A percentile compares a stretch with the other conserved stretches of the same genome.
These are phyloP conservation scores for Caenorhabditis wallacei DNA, from an alignment of 2,888 invertebrate species.

Conservation along the genomic window DNA sequence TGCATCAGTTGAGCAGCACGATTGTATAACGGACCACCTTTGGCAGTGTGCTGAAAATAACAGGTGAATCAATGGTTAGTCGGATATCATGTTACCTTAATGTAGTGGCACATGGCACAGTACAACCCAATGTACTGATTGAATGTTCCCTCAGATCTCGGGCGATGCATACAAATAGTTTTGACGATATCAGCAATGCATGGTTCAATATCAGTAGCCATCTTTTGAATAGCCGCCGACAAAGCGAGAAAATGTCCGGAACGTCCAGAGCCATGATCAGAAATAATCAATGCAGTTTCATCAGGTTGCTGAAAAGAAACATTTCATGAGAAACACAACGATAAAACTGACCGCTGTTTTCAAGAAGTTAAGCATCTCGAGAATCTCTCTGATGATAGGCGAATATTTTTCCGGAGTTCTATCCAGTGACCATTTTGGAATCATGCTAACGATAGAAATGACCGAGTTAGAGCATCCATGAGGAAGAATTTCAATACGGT, in stretches of 20 bases:
- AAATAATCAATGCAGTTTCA: conserved; percentile 32
- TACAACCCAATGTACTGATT: conserved; percentile 41
- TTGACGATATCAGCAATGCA: conserved; percentile 31
- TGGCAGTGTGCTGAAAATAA: too few relatives aligned
- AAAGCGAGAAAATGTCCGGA: conserved; percentile 43
- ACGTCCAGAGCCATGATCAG: conserved; percentile 40
- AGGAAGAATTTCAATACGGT: conserved; percentile 43
- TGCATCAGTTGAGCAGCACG: too few relatives aligned
- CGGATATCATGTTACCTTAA: conserved; percentile 14
- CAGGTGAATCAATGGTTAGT: not conserved
- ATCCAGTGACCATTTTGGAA: conserved; percentile 38
- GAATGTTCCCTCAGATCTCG: conserved; percentile 32
- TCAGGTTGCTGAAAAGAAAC: conserved; percentile 25
- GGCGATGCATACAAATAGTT: conserved; percentile 35
- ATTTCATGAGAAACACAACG: not conserved
- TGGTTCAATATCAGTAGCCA: conserved; percentile 35
- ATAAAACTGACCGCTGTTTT: conserved; percentile 3
- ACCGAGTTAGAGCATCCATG: conserved; percentile 47
- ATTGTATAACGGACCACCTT: too few relatives aligned
- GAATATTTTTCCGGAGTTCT: conserved; percentile 23
- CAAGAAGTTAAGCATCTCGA: conserved; percentile 18
- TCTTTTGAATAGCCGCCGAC: conserved; percentile 20
- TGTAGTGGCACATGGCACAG: conserved; percentile 43
- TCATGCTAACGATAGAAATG: conserved; percentile 25
- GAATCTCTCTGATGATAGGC: conserved; percentile 33